Evolutionary conservation across 2,888 invertebrate genomes (phyloP).

Genomic region (Tromatobia lineatoria): DNA sequence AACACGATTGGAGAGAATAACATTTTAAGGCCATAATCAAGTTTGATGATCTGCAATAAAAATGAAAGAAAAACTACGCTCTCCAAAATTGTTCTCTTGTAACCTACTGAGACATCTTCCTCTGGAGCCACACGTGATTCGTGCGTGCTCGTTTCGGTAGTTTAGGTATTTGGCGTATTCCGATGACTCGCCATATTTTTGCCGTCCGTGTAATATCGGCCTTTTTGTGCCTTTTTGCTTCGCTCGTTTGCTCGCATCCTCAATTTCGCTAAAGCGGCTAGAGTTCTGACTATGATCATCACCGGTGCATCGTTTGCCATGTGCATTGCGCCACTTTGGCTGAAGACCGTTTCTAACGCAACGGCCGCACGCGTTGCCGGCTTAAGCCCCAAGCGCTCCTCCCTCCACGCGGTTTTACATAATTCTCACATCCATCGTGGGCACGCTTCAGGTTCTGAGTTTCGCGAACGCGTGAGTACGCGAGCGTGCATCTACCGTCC

Average conservation of each 20-base stretch:
- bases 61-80: no score
- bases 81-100: no score
- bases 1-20: no score
- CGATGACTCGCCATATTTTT: conserved; percentile 35
- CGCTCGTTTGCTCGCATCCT: conserved; percentile 20
- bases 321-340: conserved; percentile 55
- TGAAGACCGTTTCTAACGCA: conserved; percentile 51
- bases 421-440: conserved; percentile 61
- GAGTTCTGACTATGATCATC: conserved; percentile 21
- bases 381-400: neutral
- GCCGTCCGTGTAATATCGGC: neutral
- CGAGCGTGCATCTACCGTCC: conserved; percentile 43
- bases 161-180: neutral
- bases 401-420: conserved; percentile 51
- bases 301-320: conserved; percentile 21
- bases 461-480: conserved; percentile 36
- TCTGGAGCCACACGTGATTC: conserved; percentile 34
- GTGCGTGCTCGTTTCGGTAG: conserved; percentile 1
- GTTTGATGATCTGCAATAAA: no score
- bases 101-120: conserved; percentile 36
- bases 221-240: conserved; percentile 7
- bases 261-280: neutral
- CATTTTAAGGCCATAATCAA: no score
- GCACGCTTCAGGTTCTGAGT: conserved; percentile 27
- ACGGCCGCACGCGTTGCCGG: conserved; percentile 47